Evolutionary conservation across 1,140 invertebrate genomes (phyloP).

Genomic region (Gonatopus flavifemur): DNA sequence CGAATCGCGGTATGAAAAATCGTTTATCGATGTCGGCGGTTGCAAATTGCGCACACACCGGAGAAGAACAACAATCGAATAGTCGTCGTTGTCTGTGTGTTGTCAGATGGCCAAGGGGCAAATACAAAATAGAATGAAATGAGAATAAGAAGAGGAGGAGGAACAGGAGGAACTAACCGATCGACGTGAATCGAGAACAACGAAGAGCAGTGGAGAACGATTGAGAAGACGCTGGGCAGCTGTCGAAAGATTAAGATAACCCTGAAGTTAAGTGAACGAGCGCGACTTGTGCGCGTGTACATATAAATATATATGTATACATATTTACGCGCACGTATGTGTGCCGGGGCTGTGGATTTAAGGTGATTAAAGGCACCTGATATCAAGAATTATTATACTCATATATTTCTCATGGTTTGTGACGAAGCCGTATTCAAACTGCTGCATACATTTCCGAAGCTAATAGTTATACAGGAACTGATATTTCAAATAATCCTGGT

Average conservation of each 20-base stretch:
- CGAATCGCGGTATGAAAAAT: too few species aligned
- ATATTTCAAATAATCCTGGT: too few species aligned
- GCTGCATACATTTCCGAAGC: conserved; percentile 36
- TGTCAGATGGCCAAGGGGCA: conserved; percentile 1
- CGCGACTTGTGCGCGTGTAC: too few species aligned
- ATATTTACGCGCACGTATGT: too few species aligned
- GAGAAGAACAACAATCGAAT: too few species aligned
- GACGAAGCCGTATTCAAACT: conserved; percentile 42
- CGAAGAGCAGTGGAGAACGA: conserved; percentile 36
- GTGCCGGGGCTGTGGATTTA: conserved; percentile 56
- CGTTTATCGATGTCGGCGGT: neutral
- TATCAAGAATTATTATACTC: conserved; percentile 59
- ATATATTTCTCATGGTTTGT: conserved; percentile 50
- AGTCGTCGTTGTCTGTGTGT: conserved; percentile 14
- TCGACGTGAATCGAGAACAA: conserved; percentile 21
- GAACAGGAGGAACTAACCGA: conserved; percentile 12
- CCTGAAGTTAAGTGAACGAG: conserved; percentile 53
- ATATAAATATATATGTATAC: too few species aligned
- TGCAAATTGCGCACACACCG: conserved; percentile 2
- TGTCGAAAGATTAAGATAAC: conserved; percentile 61
- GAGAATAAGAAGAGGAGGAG: conserved; percentile 8
- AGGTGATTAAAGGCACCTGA: conserved; percentile 60
- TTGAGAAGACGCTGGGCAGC: conserved; percentile 55
- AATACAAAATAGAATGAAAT: conserved; percentile 7
- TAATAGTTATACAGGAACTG: conserved; percentile 11